phyloP scores from a whole-genome alignment of 1,140 invertebrate genomes.

The Pectinophora gossypiella region DNA sequence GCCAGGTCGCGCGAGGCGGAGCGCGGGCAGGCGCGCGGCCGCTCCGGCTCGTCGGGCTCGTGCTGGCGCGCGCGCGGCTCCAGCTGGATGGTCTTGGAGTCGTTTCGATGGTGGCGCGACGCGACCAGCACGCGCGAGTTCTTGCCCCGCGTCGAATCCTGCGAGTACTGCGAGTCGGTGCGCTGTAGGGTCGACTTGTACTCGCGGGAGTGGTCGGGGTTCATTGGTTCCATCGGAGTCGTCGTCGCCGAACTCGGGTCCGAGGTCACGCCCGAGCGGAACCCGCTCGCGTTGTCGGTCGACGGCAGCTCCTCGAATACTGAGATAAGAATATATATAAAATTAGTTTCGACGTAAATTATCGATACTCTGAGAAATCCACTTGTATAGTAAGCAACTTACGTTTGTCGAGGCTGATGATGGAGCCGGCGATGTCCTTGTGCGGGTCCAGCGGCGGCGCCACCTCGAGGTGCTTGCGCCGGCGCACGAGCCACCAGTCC shows the following conservation, averaged over 20 bases:
- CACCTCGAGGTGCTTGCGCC: constrained; percentile 85
- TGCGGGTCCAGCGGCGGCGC: constrained; percentile 83
- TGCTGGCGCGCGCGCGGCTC: constrained; percentile 69
- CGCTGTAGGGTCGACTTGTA: constrained; percentile 42
- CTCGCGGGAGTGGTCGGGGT: constrained; percentile 15
- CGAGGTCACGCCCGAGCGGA: constrained; percentile 57
- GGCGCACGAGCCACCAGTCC: constrained; percentile 91
- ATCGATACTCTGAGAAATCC: too few relatives aligned
- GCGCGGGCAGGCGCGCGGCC: constrained; percentile 37
- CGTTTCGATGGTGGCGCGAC: constrained; percentile 76
- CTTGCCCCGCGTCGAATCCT: constrained; percentile 33
- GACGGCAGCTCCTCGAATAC: constrained; percentile 81
- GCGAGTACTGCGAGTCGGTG: constrained; percentile 69
- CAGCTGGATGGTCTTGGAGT: constrained; percentile 77
- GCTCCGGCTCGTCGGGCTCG: constrained; percentile 48
- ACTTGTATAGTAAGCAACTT: too few relatives aligned
- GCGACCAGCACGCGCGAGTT: constrained; percentile 69
- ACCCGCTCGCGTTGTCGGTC: constrained; percentile 67
- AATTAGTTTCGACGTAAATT: too few relatives aligned
- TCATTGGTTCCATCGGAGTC: constrained; percentile 54
- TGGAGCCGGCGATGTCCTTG: constrained; percentile 87
- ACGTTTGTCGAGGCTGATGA: constrained; percentile 92
- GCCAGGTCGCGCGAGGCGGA: constrained; percentile 41
- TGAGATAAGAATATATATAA: too few relatives aligned
- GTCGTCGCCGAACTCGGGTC: constrained; percentile 57